Evolutionary conservation across 23 tunicate species (phyloP).

Genomic region (Clavelina lepadiformis): DNA sequence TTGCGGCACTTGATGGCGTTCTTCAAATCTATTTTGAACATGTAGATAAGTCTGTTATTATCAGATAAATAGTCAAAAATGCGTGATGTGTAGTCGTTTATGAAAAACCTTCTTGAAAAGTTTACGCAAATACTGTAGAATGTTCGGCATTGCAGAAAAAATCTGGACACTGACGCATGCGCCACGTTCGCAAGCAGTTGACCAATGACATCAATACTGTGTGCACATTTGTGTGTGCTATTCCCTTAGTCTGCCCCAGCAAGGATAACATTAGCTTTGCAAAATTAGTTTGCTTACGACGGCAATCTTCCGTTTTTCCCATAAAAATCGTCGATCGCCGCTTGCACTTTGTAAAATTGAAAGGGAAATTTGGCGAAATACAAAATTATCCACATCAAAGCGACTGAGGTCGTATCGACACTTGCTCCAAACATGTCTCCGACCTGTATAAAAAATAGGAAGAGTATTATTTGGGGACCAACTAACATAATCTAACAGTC

Average conservation of each 20-base stretch:
- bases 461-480: too few species aligned
- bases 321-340: conserved; percentile 34
- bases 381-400: conserved; percentile 33
- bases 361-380: conserved; percentile 40
- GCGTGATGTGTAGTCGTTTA: too few species aligned
- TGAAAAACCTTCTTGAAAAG: too few species aligned
- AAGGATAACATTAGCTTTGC: not conserved
- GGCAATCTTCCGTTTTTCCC: conserved; percentile 27
- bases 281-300: conserved; percentile 17
- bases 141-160: too few species aligned
- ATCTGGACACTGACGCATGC: too few species aligned
- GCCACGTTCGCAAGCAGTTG: too few species aligned
- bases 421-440: conserved; percentile 64
- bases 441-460: conserved; percentile 20
- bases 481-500: too few species aligned
- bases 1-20: conserved; percentile 33
- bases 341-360: conserved; percentile 24
- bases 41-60: too few species aligned
- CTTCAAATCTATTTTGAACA: conserved; percentile 44
- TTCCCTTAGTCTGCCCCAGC: not conserved
- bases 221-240: too few species aligned
- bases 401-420: conserved; percentile 25
- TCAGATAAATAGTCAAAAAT: too few species aligned
- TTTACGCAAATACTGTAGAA: too few species aligned
- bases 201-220: too few species aligned